phyloP scores from a whole-genome alignment of 2,797 vertebrate species.

The Epinephelus coioides region DNA sequence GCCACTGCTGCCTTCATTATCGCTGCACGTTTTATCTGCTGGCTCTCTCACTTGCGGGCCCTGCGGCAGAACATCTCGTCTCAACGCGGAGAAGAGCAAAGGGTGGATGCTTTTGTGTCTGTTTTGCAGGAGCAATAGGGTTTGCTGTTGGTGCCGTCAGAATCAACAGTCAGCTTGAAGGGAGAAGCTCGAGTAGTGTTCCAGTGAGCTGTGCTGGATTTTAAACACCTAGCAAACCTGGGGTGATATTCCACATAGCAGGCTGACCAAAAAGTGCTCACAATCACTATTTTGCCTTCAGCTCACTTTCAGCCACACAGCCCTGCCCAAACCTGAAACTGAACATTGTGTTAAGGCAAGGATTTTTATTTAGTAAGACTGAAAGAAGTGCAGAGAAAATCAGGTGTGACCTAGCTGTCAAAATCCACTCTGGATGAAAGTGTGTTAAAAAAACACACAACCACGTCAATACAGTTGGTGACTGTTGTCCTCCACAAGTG shows the following conservation, averaged over 20 bases:
- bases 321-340: constrained; percentile 60
- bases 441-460: constrained; percentile 47
- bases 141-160: constrained; percentile 78
- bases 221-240: constrained; percentile 80
- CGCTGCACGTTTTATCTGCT: constrained; percentile 86
- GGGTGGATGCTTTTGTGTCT: constrained; percentile 86
- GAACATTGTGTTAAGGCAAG: constrained; percentile 52
- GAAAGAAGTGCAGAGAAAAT: constrained; percentile 63
- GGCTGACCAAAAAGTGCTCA: constrained; percentile 72
- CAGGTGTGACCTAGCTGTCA: constrained; percentile 67
- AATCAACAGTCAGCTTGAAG: constrained; percentile 82
- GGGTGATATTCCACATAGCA: constrained; percentile 77
- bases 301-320: constrained; percentile 67
- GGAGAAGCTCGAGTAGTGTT: constrained; percentile 74
- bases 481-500: constrained; percentile 56
- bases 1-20: constrained; percentile 88
- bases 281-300: constrained; percentile 72
- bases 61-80: constrained; percentile 80
- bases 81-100: constrained; percentile 82
- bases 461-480: constrained; percentile 52
- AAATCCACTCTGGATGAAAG: constrained; percentile 68
- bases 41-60: constrained; percentile 81
- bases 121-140: constrained; percentile 79
- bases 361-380: constrained; percentile 74
- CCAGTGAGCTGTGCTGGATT: constrained; percentile 66